Base-by-base conservation (phyloP, 2,113 vertebrate genomes). In the Tiliqua scincoides region DNA sequence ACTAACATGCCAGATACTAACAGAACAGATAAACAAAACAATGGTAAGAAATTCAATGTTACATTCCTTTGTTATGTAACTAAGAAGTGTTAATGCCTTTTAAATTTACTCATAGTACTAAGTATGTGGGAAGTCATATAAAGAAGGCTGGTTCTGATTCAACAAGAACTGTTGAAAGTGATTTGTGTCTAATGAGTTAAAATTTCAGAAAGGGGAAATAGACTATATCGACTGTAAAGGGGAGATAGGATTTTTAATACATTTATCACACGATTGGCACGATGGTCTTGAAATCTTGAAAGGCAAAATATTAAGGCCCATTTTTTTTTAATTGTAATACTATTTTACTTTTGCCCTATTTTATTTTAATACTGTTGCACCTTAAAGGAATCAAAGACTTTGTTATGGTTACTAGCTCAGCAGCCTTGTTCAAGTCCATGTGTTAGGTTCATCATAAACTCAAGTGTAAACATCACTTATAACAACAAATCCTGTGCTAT, bases 1-100 rank as follows among this genome's bases (percentile, higher is more conserved):
- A 98, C 98, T 99, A 99, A 99, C 98, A 97, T 96, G 95, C 97
- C 95, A 35, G 96, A 96, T 98, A 98, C 97, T 99, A 99, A 98
- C 90, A 97, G 96, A 97, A 95, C 82, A 88, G 91, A 94, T 96
- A 93, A 97, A 93, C 97, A 97, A 98, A 97, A 96, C 95, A 94
- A 95, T 97, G 97, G 97, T 97, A 97, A 97, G 97, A 96, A 94
- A 94, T 93, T 75, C 92, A 92, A 84, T 92, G 91, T 95, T 95
- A 91, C 91, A 93, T 96, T 95, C 93, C 79, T 92, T 93, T 94
- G 82, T 93, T 78, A 79, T 91, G 18, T 96, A 76, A 95, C 82
- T 93, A 86, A 84, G 91, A 63, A 10, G 84, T 85, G 76, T 74
- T 89, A 62, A 82, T 94, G 85, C 91, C 54, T 89, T 92, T 90